These are phyloP conservation scores for Sprattus sprattus DNA, from an alignment of 2,113 vertebrate species.

Conservation along the genomic window DNA sequence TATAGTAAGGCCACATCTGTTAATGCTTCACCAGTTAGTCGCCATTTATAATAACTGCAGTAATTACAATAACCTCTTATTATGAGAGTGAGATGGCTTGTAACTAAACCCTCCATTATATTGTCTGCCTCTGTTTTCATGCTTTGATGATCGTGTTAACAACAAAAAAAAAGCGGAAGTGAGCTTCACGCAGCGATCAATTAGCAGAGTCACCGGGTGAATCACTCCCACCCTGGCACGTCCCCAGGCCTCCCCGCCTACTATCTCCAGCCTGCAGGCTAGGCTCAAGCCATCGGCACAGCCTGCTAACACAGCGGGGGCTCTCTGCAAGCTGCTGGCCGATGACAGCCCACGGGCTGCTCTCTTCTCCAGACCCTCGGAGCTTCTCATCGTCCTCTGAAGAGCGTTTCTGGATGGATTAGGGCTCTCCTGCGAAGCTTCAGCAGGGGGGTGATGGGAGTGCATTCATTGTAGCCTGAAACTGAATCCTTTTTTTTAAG, in stretches of 20 bases:
- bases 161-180: slow-evolving; percentile 14
- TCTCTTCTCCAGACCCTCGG: background rate
- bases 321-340: background rate
- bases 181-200: slow-evolving; percentile 38
- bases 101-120: background rate
- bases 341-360: background rate
- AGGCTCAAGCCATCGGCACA: background rate
- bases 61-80: background rate
- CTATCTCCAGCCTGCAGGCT: slow-evolving; percentile 22
- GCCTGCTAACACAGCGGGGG: background rate
- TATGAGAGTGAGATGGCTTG: background rate
- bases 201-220: slow-evolving; percentile 42
- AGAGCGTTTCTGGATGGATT: background rate
- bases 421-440: background rate
- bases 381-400: background rate
- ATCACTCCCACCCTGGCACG: slow-evolving; percentile 24
- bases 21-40: background rate
- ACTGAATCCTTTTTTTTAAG: background rate
- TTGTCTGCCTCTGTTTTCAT: background rate
- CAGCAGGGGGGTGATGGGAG: background rate
- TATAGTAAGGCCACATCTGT: background rate
- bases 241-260: slow-evolving; percentile 5
- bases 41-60: background rate
- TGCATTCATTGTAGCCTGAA: background rate
- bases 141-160: background rate